phyloP scores from a whole-genome alignment of 30 jellyfish, hydroid and myxozoan genomes.

The Aurelia coerulea region DNA sequence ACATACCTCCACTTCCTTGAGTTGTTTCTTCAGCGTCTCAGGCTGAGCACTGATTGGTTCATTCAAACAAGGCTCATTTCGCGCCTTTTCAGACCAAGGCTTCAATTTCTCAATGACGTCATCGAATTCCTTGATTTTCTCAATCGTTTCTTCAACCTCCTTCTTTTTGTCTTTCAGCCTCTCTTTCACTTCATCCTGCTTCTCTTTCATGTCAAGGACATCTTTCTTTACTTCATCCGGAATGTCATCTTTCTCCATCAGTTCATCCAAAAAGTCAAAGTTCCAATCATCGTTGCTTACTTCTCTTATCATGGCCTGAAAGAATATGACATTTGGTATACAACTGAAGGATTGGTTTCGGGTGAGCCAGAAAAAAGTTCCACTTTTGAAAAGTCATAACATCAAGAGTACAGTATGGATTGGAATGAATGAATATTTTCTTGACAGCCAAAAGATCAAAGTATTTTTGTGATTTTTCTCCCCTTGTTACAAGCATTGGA shows the following conservation, averaged over 20 bases:
- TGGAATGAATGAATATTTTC: too few species aligned
- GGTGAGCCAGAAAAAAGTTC: too few species aligned
- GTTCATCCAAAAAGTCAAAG: conserved; percentile 47
- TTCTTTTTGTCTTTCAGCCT: conserved; percentile 53
- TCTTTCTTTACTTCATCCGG: conserved; percentile 70
- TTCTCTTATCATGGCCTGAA: conserved; percentile 56
- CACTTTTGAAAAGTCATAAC: too few species aligned
- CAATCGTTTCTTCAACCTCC: conserved; percentile 38
- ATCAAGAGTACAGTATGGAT: too few species aligned
- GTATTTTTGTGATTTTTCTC: too few species aligned
- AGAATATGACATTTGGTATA: not conserved
- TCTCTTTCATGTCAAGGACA: conserved; percentile 54
- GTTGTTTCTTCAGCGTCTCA: conserved; percentile 59
- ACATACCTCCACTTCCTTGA: conserved; percentile 78
- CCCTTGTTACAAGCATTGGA: too few species aligned
- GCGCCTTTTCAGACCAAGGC: conserved; percentile 17
- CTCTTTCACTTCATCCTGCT: conserved; percentile 56
- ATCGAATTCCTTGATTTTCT: conserved; percentile 61
- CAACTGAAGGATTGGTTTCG: too few species aligned
- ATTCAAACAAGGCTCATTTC: conserved; percentile 31
- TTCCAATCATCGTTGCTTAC: conserved; percentile 67
- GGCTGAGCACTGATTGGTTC: conserved; percentile 80
- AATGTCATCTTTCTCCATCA: conserved; percentile 20
- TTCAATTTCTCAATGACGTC: conserved; percentile 59
- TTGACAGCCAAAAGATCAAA: too few species aligned